Evolutionary conservation across 2,888 invertebrate species (phyloP).

Genomic region (Lasioglossum zephyrum): DNA sequence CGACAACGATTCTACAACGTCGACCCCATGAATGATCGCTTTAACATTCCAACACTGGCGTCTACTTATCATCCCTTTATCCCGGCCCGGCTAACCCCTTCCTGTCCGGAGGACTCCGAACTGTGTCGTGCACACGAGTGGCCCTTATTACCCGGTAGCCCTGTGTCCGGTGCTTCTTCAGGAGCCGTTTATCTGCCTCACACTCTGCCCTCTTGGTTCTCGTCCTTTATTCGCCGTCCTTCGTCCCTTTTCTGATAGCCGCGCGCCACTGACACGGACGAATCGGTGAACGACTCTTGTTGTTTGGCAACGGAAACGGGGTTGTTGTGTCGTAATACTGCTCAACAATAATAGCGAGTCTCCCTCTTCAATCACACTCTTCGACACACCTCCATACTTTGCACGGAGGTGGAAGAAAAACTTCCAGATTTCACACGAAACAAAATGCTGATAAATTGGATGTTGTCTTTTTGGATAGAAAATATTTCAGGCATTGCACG

Average conservation of each 20-base stretch:
- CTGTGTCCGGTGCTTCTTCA: neutral
- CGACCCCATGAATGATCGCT: slow-evolving; percentile 12
- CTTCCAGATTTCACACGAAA: neutral
- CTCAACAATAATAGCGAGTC: neutral
- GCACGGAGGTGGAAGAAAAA: neutral
- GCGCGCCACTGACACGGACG: neutral
- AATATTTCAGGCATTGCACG: neutral
- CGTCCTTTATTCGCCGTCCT: neutral
- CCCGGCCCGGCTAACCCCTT: neutral
- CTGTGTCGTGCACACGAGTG: slow-evolving; percentile 32
- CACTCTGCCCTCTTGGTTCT: neutral
- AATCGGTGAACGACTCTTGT: slow-evolving; percentile 42
- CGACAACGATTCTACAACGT: slow-evolving; percentile 1
- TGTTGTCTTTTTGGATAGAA: neutral
- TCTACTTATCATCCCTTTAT: slow-evolving; percentile 11
- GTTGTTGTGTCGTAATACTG: neutral
- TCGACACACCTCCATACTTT: neutral
- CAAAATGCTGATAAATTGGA: neutral
- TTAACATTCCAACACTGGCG: neutral
- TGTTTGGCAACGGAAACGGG: slow-evolving; percentile 32
- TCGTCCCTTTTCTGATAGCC: slow-evolving; percentile 14
- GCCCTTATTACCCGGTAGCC: slow-evolving; percentile 43
- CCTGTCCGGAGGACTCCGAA: slow-evolving; percentile 20
- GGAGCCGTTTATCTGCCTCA: slow-evolving; percentile 21
- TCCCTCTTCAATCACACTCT: neutral